A percentile compares a stretch with the other conserved stretches of the same genome.
phyloP scores from a whole-genome alignment of 2,797 vertebrate species.

The Helarctos malayanus region DNA sequence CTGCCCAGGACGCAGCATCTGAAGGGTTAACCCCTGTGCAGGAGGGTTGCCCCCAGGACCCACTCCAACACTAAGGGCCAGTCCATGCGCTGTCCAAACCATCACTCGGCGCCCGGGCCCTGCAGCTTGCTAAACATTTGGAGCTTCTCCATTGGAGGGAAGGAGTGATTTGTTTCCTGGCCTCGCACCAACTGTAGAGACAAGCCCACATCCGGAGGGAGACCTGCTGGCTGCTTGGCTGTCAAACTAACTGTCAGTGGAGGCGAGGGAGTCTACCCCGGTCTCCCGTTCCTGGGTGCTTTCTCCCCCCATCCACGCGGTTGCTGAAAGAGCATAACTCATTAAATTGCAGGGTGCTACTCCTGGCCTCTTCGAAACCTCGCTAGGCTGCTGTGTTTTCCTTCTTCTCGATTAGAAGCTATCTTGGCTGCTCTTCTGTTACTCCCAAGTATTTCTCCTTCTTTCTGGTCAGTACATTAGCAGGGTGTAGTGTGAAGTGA shows the following conservation, averaged over 20 bases:
- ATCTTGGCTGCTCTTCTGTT: constrained; percentile 69
- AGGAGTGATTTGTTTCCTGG: background rate
- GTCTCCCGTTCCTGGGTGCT: background rate
- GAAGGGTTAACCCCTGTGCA: background rate
- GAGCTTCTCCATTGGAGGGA: background rate
- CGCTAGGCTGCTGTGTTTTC: constrained; percentile 24
- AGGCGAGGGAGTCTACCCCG: background rate
- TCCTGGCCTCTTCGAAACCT: constrained; percentile 7
- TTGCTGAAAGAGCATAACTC: background rate
- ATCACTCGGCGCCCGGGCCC: background rate
- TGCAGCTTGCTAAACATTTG: background rate
- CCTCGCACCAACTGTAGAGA: background rate
- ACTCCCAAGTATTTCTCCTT: constrained; percentile 72
- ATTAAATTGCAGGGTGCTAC: background rate
- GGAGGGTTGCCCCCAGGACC: background rate
- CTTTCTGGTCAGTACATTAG: constrained; percentile 81
- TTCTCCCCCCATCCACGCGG: no score
- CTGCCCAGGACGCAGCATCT: background rate
- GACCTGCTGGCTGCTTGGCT: background rate
- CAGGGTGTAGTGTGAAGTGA: constrained; percentile 65
- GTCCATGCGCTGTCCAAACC: accelerated
- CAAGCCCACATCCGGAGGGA: background rate
- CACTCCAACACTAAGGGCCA: background rate
- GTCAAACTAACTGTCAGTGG: background rate
- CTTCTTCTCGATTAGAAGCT: constrained; percentile 35